These are phyloP conservation scores for Arizona elegans DNA, from an alignment of 2,113 vertebrate genomes.

Conservation along the genomic window DNA sequence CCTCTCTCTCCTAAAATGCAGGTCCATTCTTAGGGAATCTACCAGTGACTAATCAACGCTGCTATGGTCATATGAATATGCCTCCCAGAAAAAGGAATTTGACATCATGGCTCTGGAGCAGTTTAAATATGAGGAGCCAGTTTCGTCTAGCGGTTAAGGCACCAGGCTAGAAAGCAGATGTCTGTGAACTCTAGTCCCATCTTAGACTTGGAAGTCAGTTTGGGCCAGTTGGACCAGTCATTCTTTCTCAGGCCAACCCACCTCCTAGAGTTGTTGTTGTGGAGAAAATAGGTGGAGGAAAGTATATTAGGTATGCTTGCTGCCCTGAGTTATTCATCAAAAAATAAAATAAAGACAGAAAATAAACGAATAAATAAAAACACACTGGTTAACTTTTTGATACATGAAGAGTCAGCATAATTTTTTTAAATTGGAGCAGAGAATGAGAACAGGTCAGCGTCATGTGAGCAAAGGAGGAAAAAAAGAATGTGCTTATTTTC, in stretches of 20 bases:
- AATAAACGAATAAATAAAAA: not conserved
- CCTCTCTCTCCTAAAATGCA: not conserved
- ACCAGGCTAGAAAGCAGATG: not conserved
- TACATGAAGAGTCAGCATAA: not conserved
- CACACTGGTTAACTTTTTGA: not conserved
- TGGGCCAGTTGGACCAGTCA: not conserved
- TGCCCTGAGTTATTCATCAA: not conserved
- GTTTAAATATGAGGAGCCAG: not conserved
- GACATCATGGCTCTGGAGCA: not conserved
- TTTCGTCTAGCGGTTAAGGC: not conserved
- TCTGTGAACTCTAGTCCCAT: not conserved
- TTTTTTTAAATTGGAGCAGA: not conserved
- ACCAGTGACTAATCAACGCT: not conserved
- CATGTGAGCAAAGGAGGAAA: not conserved
- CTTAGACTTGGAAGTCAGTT: not conserved
- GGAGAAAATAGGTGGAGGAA: not conserved
- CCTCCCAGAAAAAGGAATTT: not conserved
- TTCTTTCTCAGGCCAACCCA: not conserved
- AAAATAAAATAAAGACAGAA: not conserved
- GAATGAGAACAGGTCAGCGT: not conserved
- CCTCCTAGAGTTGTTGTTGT: not conserved
- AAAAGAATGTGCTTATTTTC: not conserved
- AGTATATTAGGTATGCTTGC: not conserved
- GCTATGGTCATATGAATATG: not conserved
- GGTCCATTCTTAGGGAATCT: not conserved